These are phyloP conservation scores for Hyalella azteca DNA, from an alignment of 2,888 invertebrate species.

Conservation along the genomic window DNA sequence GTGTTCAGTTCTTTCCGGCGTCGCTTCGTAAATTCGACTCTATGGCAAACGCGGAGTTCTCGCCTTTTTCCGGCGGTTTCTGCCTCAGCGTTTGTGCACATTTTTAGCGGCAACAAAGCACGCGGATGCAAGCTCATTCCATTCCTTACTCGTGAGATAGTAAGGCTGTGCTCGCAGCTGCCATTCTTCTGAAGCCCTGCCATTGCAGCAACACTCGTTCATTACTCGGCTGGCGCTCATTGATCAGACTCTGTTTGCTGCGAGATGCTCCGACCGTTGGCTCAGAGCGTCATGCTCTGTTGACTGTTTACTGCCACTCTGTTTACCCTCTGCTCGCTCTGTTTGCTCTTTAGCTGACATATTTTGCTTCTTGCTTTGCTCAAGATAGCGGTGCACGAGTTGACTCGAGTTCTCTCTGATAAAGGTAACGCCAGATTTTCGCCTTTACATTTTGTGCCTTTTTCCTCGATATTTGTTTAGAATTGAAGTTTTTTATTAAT, in stretches of 20 bases:
- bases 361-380: constrained; percentile 15
- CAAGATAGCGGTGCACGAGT: not conserved
- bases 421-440: no score
- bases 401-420: no score
- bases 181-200: constrained; percentile 23
- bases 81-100: not conserved
- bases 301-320: constrained; percentile 1
- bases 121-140: not conserved
- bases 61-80: not conserved
- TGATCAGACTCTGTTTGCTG: constrained; percentile 28
- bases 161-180: not conserved
- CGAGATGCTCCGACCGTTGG: not conserved
- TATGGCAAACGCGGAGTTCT: not conserved
- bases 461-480: no score
- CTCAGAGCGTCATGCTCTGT: constrained; percentile 1
- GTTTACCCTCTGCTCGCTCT: not conserved
- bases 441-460: no score
- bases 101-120: not conserved
- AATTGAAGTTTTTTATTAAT: no score
- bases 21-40: not conserved
- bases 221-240: constrained; percentile 1
- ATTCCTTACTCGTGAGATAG: constrained; percentile 14
- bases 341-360: constrained; percentile 25
- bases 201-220: not conserved
- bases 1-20: not conserved